Conservation (phyloP, 2,888 invertebrate species). For the Epirrhoe tristata region DNA sequence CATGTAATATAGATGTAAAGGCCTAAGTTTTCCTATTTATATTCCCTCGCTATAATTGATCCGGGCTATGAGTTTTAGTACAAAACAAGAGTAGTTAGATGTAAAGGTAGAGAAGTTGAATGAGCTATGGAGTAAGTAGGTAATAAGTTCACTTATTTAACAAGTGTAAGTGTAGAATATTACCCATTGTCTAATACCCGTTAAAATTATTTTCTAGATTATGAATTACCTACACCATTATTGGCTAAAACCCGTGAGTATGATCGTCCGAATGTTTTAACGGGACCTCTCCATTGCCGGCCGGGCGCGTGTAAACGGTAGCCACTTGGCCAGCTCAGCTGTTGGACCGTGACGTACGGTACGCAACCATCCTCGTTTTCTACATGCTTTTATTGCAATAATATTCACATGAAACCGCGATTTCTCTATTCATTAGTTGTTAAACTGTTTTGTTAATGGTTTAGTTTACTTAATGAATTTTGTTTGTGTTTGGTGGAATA, state of each 20-base stretch:
- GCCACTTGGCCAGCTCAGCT: conserved; percentile 53
- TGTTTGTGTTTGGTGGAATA: background rate
- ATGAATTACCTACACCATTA: background rate
- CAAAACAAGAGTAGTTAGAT: too few relatives aligned
- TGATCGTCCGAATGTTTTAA: conserved; percentile 49
- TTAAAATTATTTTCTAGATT: too few relatives aligned
- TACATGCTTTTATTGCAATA: conserved; percentile 61
- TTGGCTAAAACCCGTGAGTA: conserved; percentile 36
- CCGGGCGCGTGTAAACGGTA: conserved; percentile 48
- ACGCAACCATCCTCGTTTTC: conserved; percentile 72
- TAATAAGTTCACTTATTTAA: too few relatives aligned
- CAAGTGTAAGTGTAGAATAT: too few relatives aligned
- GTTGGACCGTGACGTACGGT: conserved; percentile 71
- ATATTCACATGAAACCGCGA: conserved; percentile 47
- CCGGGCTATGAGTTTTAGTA: too few relatives aligned
- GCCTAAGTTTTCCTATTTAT: too few relatives aligned
- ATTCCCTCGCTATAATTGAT: too few relatives aligned
- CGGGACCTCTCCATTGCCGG: conserved; percentile 51
- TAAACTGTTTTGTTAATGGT: conserved; percentile 18
- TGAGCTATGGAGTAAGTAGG: too few relatives aligned
- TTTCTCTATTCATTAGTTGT: conserved; percentile 29
- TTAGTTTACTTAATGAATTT: background rate
- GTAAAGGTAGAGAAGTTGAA: too few relatives aligned
- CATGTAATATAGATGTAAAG: too few relatives aligned
- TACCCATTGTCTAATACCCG: too few relatives aligned